Conservation (phyloP, 2,797 vertebrate genomes). For the Nannoperca australis region DNA sequence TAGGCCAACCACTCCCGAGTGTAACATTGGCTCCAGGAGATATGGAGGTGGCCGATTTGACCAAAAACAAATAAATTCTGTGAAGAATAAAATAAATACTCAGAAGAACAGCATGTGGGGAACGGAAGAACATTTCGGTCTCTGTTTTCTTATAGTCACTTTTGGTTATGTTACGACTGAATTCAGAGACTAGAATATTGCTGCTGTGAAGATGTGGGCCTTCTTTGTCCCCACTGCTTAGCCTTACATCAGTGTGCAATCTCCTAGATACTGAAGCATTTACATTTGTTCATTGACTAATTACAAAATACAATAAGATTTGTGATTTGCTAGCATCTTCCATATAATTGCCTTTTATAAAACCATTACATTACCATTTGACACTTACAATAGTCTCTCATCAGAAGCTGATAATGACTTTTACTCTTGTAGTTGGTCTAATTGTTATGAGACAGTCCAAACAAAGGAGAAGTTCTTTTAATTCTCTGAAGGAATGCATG, state of each 20-base stretch:
- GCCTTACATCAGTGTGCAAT: constrained; percentile 31
- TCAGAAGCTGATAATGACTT: constrained; percentile 66
- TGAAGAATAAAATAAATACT: constrained; percentile 78
- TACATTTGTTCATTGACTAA: constrained; percentile 20
- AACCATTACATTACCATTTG: constrained; percentile 34
- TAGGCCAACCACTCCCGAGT: constrained; percentile 74
- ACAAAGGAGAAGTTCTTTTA: constrained; percentile 64
- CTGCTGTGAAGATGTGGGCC: constrained; percentile 18
- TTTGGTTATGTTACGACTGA: constrained; percentile 43
- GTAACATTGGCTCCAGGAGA: constrained; percentile 77
- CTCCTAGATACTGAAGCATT: neutral
- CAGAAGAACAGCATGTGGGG: constrained; percentile 56
- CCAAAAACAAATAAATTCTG: constrained; percentile 85
- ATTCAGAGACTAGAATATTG: constrained; percentile 28
- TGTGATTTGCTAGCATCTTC: constrained; percentile 34
- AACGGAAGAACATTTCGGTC: constrained; percentile 58
- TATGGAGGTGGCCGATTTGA: constrained; percentile 80
- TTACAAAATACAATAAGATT: constrained; percentile 26
- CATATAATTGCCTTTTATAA: constrained; percentile 41
- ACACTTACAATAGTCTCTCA: constrained; percentile 44
- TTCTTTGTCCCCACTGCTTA: constrained; percentile 16
- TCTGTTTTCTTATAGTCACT: constrained; percentile 65
- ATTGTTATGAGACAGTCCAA: constrained; percentile 56
- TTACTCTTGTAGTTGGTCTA: constrained; percentile 62
- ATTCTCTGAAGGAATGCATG: constrained; percentile 56